Base-by-base conservation (phyloP, 1,140 invertebrate genomes). In the Aphis craccivora region DNA sequence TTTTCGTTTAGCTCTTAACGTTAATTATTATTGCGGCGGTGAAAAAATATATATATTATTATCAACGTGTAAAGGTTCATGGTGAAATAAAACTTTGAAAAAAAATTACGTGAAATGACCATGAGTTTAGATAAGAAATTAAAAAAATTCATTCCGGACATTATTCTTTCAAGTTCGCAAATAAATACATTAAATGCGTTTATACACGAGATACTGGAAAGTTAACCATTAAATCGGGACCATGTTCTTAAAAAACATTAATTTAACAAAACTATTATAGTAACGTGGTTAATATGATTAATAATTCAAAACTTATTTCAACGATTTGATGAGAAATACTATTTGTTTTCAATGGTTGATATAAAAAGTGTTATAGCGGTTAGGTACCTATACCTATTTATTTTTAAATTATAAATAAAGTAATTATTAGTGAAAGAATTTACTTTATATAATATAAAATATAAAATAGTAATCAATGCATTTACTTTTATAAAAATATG, bases 11-110 rank as follows among this genome's bases (percentile, higher is more conserved):
- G 67, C 11, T 45, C 43, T 48, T 55, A 91, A 83, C 45, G 67
- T 48, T 89, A 90, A 90, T 67, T 90, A 90, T 67, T 90, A 90
- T 89, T 55, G 25, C 35, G 25, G 9, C 2, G 88, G 23, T 25
- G 88, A 25, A 40, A 90, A 55, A 43, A 55, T 20, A 22, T 45
- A 87, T 48, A 87, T 30, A 40, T 86, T 40, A 60, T 23, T 60
- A 90, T 55, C 25, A 18, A 2, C 5, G 53, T 35, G 20, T 40
- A 55, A 90, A 90, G 37, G 51, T 55, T 60, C 40, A 25, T 35
- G 51, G 35, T 55, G 35, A 90, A 55, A 88, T 23, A 53, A 88
- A 87, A 45, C 43, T 48, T 18, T 2, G 22, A 51, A 48, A 48
- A 48, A 88, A 88, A 76, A 76, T 76, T 30, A 76, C 60, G 14